Evolutionary conservation across 2,113 vertebrate genomes (phyloP).

Genomic region (Labeo catla): DNA sequence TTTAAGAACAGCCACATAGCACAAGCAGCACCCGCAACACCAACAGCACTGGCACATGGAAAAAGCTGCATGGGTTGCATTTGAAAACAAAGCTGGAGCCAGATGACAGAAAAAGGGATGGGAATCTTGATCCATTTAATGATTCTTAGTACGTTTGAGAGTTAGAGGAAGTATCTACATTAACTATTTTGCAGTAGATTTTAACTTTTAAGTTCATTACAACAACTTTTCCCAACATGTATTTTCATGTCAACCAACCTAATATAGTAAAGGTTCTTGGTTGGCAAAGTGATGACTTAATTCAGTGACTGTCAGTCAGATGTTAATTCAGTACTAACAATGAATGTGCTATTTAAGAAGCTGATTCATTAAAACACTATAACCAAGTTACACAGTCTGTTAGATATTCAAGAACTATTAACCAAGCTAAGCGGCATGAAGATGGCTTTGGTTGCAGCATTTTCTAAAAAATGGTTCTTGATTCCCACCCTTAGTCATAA

Average conservation of each 20-base stretch:
- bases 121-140: conserved; percentile 1
- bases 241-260: background rate
- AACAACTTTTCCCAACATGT: background rate
- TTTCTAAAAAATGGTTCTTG: background rate
- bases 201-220: too few species aligned
- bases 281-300: background rate
- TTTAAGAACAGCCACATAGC: conserved; percentile 21
- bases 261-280: background rate
- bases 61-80: conserved; percentile 29
- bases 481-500: conserved; percentile 20
- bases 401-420: background rate
- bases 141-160: background rate
- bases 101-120: conserved; percentile 45
- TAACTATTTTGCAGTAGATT: too few species aligned
- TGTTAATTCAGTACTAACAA: background rate
- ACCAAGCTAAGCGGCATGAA: background rate
- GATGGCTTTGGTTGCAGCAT: background rate
- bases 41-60: conserved; percentile 46
- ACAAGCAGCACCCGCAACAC: conserved; percentile 58
- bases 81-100: conserved; percentile 56
- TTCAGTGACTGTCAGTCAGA: background rate
- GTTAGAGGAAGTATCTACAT: background rate
- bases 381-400: background rate
- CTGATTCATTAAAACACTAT: background rate
- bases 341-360: background rate